A percentile compares a stretch with the other conserved stretches of the same genome.
phyloP scores from a whole-genome alignment of 2,113 vertebrate genomes.

The Pelodiscus sinensis region DNA sequence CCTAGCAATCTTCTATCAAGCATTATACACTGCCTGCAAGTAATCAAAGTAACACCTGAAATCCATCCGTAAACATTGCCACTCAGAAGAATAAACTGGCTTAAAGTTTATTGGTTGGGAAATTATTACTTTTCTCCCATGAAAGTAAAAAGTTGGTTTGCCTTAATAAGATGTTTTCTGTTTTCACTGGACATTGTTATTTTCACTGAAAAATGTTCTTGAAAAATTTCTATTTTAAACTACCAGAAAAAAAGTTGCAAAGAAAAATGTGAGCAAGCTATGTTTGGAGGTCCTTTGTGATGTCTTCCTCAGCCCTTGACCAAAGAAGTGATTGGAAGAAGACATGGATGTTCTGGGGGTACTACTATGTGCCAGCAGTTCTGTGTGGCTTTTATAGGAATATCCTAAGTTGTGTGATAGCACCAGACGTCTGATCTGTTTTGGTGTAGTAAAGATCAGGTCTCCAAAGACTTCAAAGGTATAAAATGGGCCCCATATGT shows the following conservation, averaged over 20 bases:
- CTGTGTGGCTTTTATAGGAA: background rate
- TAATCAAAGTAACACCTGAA: background rate
- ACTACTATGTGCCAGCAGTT: background rate
- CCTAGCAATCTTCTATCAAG: background rate
- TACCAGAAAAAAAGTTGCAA: background rate
- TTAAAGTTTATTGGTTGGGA: background rate
- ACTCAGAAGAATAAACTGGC: background rate
- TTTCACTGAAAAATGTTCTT: background rate
- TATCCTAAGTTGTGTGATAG: background rate
- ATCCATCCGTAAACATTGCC: background rate
- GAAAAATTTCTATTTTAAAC: background rate
- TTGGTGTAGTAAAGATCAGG: background rate
- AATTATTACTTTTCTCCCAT: background rate
- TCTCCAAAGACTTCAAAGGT: background rate
- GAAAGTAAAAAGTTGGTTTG: background rate
- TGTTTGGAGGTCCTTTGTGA: background rate
- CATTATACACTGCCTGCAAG: background rate
- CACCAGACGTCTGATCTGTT: background rate
- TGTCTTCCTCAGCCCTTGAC: background rate
- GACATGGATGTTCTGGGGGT: background rate
- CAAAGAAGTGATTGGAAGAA: background rate
- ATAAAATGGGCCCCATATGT: background rate
- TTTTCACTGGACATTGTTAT: background rate
- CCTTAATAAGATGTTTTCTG: background rate
- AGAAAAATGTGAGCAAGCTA: background rate